These are phyloP conservation scores for Bucorvus abyssinicus DNA, from an alignment of 2,797 vertebrate genomes.

Conservation along the genomic window DNA sequence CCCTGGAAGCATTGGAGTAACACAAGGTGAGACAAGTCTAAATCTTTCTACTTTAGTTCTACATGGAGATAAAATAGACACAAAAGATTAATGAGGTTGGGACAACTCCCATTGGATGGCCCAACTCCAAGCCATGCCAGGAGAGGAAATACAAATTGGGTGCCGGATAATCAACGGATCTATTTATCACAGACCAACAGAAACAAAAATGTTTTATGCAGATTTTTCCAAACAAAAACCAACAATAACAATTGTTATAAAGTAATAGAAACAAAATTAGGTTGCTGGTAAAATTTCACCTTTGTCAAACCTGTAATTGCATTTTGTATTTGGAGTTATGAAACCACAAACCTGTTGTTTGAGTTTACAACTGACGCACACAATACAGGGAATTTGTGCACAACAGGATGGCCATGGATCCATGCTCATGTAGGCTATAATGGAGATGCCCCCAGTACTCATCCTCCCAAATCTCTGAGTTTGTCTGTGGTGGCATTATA, in stretches of 20 bases:
- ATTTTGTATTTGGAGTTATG: neutral
- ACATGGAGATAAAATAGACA: too few species aligned
- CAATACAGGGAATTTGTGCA: neutral
- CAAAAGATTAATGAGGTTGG: too few species aligned
- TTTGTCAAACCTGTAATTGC: neutral
- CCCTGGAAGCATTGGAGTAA: too few species aligned
- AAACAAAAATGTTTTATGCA: neutral
- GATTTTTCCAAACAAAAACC: neutral
- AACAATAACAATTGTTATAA: neutral
- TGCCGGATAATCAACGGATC: neutral
- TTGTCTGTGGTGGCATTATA: neutral
- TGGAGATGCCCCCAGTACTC: neutral
- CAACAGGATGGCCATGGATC: neutral
- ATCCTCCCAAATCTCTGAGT: neutral
- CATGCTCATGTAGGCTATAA: neutral
- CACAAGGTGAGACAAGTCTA: too few species aligned
- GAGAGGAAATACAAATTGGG: neutral
- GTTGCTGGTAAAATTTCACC: neutral
- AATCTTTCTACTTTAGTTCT: too few species aligned
- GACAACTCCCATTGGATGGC: neutral
- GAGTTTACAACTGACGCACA: neutral
- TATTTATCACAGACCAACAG: neutral
- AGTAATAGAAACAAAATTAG: neutral
- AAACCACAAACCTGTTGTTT: neutral
- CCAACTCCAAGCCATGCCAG: neutral